These are phyloP conservation scores for Ephialtes manifestator DNA, from an alignment of 2,888 invertebrate species.

Conservation along the genomic window DNA sequence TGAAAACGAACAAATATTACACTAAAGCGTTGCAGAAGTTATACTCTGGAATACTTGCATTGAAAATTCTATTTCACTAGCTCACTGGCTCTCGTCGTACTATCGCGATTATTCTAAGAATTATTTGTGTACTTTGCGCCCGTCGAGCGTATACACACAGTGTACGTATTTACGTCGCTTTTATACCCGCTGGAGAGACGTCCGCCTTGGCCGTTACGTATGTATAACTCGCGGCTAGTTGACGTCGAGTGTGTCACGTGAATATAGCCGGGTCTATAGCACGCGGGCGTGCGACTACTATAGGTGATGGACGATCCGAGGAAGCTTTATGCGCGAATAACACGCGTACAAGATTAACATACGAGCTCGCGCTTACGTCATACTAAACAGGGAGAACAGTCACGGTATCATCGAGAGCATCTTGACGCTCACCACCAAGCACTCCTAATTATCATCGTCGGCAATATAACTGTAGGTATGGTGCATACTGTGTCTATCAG, in stretches of 20 bases:
- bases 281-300: conserved; percentile 31
- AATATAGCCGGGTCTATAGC: conserved; percentile 10
- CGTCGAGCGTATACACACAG: conserved; percentile 1
- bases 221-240: conserved; percentile 56
- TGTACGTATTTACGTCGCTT: conserved; percentile 42
- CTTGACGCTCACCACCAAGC: conserved; percentile 67
- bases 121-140: conserved; percentile 51
- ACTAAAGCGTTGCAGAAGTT: not conserved
- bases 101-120: conserved; percentile 57
- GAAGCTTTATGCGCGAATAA: conserved; percentile 56
- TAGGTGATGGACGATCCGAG: conserved; percentile 63
- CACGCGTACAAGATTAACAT: conserved; percentile 71
- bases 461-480: conserved; percentile 56
- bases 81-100: not conserved
- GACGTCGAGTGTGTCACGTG: conserved; percentile 60
- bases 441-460: conserved; percentile 63
- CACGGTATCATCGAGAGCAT: conserved; percentile 77
- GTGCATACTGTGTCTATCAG: conserved; percentile 38
- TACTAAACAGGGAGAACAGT: conserved; percentile 59
- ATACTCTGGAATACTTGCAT: not conserved
- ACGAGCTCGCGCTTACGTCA: conserved; percentile 74
- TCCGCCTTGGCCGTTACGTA: conserved; percentile 43
- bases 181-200: conserved; percentile 44
- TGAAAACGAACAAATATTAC: not conserved
- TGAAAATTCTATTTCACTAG: conserved; percentile 42